Conservation (phyloP, 2,888 invertebrate genomes). For the Taphrorychus bicolor region DNA sequence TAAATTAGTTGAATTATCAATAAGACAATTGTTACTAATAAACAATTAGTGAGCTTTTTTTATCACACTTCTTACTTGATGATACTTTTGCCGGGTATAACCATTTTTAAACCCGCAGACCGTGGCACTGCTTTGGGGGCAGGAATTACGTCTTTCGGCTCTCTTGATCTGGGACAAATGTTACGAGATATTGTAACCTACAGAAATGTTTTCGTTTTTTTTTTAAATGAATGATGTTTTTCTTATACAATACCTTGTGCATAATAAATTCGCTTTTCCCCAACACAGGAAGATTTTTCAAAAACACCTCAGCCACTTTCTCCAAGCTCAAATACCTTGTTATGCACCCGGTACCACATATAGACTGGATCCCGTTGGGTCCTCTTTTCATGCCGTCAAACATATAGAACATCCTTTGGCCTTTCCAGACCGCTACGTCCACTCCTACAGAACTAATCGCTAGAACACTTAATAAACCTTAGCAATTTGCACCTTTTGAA, state of each 20-base stretch:
- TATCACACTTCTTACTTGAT: too few species aligned
- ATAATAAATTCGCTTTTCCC: constrained; percentile 54
- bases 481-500: constrained; percentile 54
- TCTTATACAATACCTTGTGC: too few species aligned
- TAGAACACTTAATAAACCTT: too few species aligned
- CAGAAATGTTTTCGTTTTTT: too few species aligned
- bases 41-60: neutral
- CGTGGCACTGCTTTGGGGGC: constrained; percentile 40
- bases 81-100: constrained; percentile 56
- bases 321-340: constrained; percentile 53
- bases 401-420: constrained; percentile 57
- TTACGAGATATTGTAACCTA: constrained; percentile 45
- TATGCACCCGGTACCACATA: constrained; percentile 57
- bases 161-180: constrained; percentile 49
- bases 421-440: constrained; percentile 59
- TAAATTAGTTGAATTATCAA: too few species aligned
- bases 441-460: too few species aligned
- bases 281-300: constrained; percentile 50
- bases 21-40: neutral
- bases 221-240: neutral
- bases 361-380: constrained; percentile 53
- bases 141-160: constrained; percentile 44
- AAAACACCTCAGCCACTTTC: constrained; percentile 50
- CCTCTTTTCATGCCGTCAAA: constrained; percentile 61
- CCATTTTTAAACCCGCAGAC: constrained; percentile 45